Evolutionary conservation across 2,888 invertebrate genomes (phyloP).

Genomic region (Zootermopsis nevadensis): DNA sequence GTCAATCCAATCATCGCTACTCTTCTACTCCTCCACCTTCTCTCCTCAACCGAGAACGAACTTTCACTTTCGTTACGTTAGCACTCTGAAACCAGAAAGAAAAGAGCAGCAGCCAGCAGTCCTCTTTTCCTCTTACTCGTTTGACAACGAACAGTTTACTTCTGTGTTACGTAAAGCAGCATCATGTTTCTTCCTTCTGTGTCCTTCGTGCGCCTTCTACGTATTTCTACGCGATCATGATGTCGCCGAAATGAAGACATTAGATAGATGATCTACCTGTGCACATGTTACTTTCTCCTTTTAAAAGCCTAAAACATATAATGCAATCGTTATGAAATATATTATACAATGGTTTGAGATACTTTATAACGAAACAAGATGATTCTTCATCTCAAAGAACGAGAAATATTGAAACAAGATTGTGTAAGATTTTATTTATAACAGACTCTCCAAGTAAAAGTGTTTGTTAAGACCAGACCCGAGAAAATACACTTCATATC

Average conservation of each 20-base stretch:
- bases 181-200: neutral
- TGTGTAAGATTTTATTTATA: no score
- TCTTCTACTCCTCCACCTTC: neutral
- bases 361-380: no score
- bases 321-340: conserved; percentile 8
- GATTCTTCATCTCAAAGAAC: no score
- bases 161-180: conserved; percentile 15
- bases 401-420: no score
- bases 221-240: neutral
- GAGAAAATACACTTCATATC: no score
- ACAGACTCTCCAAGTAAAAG: no score
- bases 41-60: neutral
- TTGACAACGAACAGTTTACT: neutral
- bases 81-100: neutral
- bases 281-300: conserved; percentile 15
- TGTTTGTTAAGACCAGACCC: no score
- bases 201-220: neutral
- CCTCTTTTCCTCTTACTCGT: neutral
- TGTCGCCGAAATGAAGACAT: conserved; percentile 12
- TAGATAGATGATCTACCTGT: neutral
- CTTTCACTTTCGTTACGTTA: conserved; percentile 25
- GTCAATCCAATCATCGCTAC: conserved; percentile 28
- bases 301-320: conserved; percentile 10
- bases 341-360: neutral
- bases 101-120: neutral